phyloP scores from a whole-genome alignment of 2,113 vertebrate genomes.

The Oophaga pumilio region DNA sequence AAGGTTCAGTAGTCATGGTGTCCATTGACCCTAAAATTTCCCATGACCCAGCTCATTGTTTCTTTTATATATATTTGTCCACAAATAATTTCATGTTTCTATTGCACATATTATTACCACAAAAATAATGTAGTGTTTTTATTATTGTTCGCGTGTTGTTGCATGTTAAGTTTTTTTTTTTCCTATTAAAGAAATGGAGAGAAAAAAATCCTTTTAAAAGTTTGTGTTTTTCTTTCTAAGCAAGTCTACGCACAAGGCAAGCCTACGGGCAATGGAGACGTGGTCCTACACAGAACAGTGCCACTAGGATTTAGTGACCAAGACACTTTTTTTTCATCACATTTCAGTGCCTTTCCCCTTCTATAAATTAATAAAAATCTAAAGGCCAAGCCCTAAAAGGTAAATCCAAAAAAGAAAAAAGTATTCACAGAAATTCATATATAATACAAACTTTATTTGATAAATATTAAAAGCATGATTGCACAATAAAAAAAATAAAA shows the following conservation, averaged over 20 bases:
- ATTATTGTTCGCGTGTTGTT: constrained; percentile 25
- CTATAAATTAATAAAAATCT: too few relatives aligned
- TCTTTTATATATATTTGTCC: not conserved
- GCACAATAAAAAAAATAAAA: too few relatives aligned
- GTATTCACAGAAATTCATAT: too few relatives aligned
- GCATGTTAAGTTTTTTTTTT: constrained; percentile 23
- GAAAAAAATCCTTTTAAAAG: not conserved
- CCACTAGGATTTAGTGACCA: not conserved
- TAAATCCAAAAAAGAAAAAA: too few relatives aligned
- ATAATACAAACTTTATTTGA: too few relatives aligned
- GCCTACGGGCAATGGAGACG: not conserved
- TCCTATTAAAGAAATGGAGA: not conserved
- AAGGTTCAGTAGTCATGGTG: not conserved
- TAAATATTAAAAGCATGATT: too few relatives aligned
- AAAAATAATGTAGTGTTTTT: constrained; percentile 18
- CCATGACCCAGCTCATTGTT: not conserved
- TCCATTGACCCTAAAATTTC: not conserved
- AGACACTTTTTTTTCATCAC: too few relatives aligned
- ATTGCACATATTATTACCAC: constrained; percentile 10
- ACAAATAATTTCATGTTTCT: not conserved
- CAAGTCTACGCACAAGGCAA: not conserved
- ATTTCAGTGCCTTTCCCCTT: too few relatives aligned
- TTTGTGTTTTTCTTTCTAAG: not conserved
- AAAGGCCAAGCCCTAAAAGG: too few relatives aligned
- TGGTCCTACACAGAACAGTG: not conserved